A percentile compares a stretch with the other conserved stretches of the same genome.
Evolutionary conservation across 2,797 vertebrate species (phyloP).

Genomic region (Acridotheres tristis): DNA sequence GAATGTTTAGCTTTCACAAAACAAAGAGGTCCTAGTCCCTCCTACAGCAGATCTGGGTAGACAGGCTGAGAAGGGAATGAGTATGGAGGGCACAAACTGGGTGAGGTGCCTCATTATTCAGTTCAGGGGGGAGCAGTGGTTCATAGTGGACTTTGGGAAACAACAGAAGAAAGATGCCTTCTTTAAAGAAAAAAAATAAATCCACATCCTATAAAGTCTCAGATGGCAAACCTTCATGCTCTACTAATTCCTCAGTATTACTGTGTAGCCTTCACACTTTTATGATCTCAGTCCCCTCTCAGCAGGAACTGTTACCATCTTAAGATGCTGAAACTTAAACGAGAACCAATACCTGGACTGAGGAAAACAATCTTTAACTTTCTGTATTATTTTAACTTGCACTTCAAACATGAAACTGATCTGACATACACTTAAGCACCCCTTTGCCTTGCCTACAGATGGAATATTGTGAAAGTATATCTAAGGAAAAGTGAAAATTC

Average conservation of each 20-base stretch:
- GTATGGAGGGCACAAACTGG: not conserved
- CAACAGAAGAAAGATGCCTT: not conserved
- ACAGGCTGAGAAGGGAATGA: not conserved
- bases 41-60: not conserved
- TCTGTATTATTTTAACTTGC: not conserved
- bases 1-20: constrained; percentile 47
- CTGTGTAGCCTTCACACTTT: not conserved
- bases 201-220: not conserved
- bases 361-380: not conserved
- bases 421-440: not conserved
- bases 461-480: not conserved
- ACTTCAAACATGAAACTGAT: not conserved
- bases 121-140: not conserved
- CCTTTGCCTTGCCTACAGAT: not conserved
- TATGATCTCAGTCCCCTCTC: not conserved
- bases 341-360: not conserved
- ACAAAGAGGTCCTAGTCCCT: not conserved
- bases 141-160: not conserved
- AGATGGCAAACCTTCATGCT: not conserved
- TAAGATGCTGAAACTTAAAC: not conserved
- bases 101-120: not conserved
- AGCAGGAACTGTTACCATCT: not conserved
- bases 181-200: not conserved
- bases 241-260: not conserved
- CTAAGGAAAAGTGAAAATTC: not conserved